Evolutionary conservation across 2,888 invertebrate genomes (phyloP), one percentile per base, ranked within the genome.

Genomic region (Alsophila aescularia): DNA sequence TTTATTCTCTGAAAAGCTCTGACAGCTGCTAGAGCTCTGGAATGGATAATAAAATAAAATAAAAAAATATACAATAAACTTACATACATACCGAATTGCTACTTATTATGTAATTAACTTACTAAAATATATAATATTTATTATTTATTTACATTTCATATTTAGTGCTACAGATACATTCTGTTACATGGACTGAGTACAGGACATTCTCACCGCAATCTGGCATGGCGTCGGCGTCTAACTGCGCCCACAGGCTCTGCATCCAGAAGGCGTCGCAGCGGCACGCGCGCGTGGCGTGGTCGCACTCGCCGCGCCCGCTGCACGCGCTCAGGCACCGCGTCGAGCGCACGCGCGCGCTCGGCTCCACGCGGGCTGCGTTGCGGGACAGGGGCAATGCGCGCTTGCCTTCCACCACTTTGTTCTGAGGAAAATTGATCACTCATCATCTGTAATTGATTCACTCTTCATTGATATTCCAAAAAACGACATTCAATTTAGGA

Each of bases 181-280:
- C n/a, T n/a, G n/a, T n/a, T n/a, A n/a, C n/a, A n/a, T n/a, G n/a
- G n/a, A n/a, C n/a, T n/a, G n/a, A n/a, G n/a, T n/a, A 18, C 18
- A 5, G 18, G 18, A 18, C 9, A 74, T n/a, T n/a, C 83, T 70
- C 81, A 97, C 97, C 96, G 81, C 97, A 97, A 86, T 97, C 97
- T 7, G 95, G 94, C 75, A 95, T 94, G 42, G 95, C 95, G 84
- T 97, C 97, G 7, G 94, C 93, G 84, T 97, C 97, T 14, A 94
- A 92, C 75, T 96, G 95, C 52, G 95, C 93, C 75, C 96, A 89
- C 29, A 96, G 91, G 79, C 97, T 96, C 86, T 97, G 96, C 97
- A 98, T 98, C 98, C 98, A 98, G 92, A 98, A 98, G 14, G 98
- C 96, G 86, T 98, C 97, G 85, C 98, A 98, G 71, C 96, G 93